These are phyloP conservation scores for Lycaon pictus DNA, from an alignment of 2,113 vertebrate species.

Conservation along the genomic window DNA sequence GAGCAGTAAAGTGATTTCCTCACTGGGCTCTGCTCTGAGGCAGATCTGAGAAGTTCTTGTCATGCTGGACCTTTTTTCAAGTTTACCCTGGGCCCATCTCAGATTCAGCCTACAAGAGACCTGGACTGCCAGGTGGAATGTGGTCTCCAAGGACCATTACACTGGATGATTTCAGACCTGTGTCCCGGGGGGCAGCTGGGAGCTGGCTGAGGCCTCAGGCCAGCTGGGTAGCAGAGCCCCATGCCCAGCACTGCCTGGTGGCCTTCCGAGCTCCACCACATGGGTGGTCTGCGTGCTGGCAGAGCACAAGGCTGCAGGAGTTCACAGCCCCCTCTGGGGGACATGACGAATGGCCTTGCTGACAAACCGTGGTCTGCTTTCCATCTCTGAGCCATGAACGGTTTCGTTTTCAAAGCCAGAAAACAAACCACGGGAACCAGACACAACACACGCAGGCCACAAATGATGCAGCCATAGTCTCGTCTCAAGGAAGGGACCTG, in stretches of 20 bases:
- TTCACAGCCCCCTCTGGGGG: slow-evolving; percentile 80
- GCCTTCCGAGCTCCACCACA: neutral
- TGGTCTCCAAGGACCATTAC: neutral
- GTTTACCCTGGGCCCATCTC: neutral
- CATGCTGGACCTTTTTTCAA: neutral
- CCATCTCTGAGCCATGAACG: slow-evolving; percentile 75
- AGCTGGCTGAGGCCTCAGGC: neutral
- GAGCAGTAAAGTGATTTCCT: slow-evolving; percentile 72
- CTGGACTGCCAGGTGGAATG: neutral
- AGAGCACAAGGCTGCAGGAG: slow-evolving; percentile 67
- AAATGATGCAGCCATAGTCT: slow-evolving; percentile 73
- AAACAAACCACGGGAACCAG: slow-evolving; percentile 82
- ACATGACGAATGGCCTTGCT: slow-evolving; percentile 81
- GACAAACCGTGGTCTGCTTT: slow-evolving; percentile 83
- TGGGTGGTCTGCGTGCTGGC: slow-evolving; percentile 79
- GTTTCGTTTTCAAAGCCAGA: slow-evolving; percentile 83
- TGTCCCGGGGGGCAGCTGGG: neutral
- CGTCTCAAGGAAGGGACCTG: slow-evolving; percentile 63
- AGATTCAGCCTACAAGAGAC: neutral
- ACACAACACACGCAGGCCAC: slow-evolving; percentile 74
- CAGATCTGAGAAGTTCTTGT: slow-evolving; percentile 13
- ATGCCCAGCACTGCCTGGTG: slow-evolving; percentile 45
- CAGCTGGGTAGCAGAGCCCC: slow-evolving; percentile 45
- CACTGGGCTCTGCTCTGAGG: neutral
- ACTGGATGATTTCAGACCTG: slow-evolving; percentile 24